Percentiles rank a stretch among this genome's conserved stretches.
phyloP scores from a whole-genome alignment of 2,888 invertebrate species.

The Petrolisthes cinctipes region DNA sequence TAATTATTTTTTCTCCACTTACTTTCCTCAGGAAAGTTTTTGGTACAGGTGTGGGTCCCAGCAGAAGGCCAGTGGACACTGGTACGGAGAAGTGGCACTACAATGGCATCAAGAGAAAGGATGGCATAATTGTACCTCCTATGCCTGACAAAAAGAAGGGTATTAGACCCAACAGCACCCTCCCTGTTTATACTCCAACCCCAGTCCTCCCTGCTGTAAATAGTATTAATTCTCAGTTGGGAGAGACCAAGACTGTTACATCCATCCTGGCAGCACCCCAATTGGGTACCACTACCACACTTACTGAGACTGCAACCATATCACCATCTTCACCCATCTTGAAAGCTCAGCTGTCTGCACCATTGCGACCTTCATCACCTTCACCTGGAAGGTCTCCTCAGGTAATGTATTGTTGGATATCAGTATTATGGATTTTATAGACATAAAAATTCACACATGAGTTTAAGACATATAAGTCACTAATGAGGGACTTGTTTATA shows the following conservation, averaged over 20 bases:
- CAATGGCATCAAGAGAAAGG: conserved; percentile 64
- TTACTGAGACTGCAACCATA: conserved; percentile 67
- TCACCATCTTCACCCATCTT: conserved; percentile 84
- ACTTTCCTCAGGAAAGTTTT: conserved; percentile 79
- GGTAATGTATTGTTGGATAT: conserved; percentile 31
- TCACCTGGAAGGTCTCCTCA: conserved; percentile 51
- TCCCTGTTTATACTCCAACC: conserved; percentile 49
- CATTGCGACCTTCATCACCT: conserved; percentile 70
- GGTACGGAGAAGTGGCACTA: conserved; percentile 69
- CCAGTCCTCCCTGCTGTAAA: conserved; percentile 51
- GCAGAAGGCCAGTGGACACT: conserved; percentile 69
- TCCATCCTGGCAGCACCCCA: conserved; percentile 19
- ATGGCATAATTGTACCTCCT: conserved; percentile 55
- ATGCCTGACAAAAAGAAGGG: conserved; percentile 55
- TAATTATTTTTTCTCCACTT: conserved; percentile 32
- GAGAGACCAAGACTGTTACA: conserved; percentile 27
- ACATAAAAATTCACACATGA: not conserved
- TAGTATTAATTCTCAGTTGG: conserved; percentile 40
- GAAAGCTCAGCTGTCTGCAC: conserved; percentile 85
- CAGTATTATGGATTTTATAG: not conserved
- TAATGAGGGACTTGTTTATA: conserved; percentile 58
- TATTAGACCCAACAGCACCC: conserved; percentile 20
- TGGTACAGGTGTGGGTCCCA: conserved; percentile 86
- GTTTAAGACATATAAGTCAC: conserved; percentile 34
- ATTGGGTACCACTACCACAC: conserved; percentile 34